Evolutionary conservation across 2,113 vertebrate species (phyloP).

Genomic region (Montifringilla adamsi): DNA sequence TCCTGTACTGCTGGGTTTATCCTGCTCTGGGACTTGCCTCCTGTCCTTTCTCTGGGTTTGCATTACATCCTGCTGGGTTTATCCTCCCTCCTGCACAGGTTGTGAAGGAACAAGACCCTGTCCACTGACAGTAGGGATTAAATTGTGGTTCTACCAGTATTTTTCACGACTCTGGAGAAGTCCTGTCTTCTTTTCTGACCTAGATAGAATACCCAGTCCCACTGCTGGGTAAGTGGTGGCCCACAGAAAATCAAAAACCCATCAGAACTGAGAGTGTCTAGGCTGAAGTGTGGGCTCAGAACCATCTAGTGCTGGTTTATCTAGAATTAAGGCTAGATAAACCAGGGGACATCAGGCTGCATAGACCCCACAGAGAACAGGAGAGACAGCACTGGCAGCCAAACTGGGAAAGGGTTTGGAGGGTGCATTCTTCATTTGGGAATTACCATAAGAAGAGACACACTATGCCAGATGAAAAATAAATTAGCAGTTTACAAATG

Average conservation of each 20-base stretch:
- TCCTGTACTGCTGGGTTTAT: no score
- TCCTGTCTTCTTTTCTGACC: not conserved
- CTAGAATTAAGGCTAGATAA: not conserved
- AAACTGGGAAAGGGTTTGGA: not conserved
- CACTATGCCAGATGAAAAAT: not conserved
- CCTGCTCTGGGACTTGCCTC: not conserved
- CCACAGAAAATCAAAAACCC: not conserved
- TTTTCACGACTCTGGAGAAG: not conserved
- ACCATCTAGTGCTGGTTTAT: not conserved
- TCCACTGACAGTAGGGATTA: not conserved
- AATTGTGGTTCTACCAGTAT: not conserved
- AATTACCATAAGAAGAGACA: not conserved
- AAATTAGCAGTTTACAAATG: not conserved
- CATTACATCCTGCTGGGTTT: rapidly evolving
- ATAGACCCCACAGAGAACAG: not conserved
- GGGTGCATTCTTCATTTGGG: not conserved
- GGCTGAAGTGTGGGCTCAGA: not conserved
- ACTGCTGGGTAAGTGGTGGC: not conserved
- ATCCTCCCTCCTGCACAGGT: not conserved
- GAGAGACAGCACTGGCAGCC: not conserved
- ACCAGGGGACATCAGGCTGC: not conserved
- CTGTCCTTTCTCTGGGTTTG: not conserved
- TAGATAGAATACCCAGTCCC: not conserved
- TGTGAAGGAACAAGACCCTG: not conserved
- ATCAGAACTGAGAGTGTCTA: not conserved